Percentiles rank a stretch among this genome's conserved stretches.
Evolutionary conservation across 2,888 invertebrate species (phyloP).

Genomic region (Drosophila rubida): DNA sequence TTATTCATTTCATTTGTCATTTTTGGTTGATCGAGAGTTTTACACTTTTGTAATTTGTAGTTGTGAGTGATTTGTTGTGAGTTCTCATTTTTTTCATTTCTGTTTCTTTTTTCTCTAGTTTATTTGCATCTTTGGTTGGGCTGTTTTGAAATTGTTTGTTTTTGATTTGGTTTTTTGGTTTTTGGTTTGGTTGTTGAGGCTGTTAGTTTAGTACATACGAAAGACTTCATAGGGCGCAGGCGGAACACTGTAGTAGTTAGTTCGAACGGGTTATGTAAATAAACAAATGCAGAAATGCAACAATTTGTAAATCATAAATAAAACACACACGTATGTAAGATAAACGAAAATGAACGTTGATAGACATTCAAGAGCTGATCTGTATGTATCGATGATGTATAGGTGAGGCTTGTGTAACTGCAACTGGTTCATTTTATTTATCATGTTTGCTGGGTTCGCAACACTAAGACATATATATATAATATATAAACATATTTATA

Average conservation of each 20-base stretch:
- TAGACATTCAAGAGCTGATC: conserved; percentile 74
- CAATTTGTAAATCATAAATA: conserved; percentile 78
- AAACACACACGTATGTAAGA: conserved; percentile 76
- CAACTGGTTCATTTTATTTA: conserved; percentile 62
- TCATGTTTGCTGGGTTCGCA: conserved; percentile 62
- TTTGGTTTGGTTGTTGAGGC: conserved; percentile 45
- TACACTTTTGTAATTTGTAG: conserved; percentile 52
- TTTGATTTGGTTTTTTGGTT: conserved; percentile 38
- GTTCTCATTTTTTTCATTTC: conserved; percentile 32
- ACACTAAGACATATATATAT: conserved; percentile 59
- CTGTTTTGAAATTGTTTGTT: conserved; percentile 43
- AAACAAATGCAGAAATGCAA: conserved; percentile 79
- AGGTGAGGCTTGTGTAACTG: conserved; percentile 75
- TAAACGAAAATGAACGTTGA: conserved; percentile 75
- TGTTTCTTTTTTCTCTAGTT: conserved; percentile 10
- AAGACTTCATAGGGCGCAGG: conserved; percentile 85
- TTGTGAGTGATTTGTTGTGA: conserved; percentile 53
- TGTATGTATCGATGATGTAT: conserved; percentile 69
- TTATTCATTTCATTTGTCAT: conserved; percentile 57
- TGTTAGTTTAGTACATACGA: conserved; percentile 83
- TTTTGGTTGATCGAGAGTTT: conserved; percentile 52
- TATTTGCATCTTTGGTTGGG: conserved; percentile 52
- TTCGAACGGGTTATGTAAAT: conserved; percentile 79
- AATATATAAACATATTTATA: conserved; percentile 21
- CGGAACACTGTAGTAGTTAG: conserved; percentile 81